Conservation (phyloP, 2,113 vertebrate genomes). For the Neogobius melanostomus region DNA sequence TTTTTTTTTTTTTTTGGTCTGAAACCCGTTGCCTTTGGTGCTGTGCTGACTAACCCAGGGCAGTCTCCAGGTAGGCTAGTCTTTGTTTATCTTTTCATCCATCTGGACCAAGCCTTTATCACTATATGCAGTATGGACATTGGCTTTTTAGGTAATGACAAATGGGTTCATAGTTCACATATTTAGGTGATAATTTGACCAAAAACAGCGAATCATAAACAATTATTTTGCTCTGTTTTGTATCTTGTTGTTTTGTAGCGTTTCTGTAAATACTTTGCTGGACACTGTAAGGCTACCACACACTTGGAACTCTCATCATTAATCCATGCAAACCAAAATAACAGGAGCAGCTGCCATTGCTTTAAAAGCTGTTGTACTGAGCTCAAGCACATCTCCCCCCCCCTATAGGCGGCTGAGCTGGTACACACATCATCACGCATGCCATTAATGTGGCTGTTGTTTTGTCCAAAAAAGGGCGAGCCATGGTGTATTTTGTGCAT, state of each 20-base stretch:
- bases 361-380: conserved; percentile 5
- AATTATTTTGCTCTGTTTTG: not conserved
- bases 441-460: not conserved
- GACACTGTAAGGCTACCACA: not conserved
- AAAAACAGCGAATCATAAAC: not conserved
- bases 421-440: not conserved
- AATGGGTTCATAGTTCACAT: not conserved
- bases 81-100: conserved; percentile 6
- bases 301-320: conserved; percentile 32
- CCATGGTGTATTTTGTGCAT: not conserved
- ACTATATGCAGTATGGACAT: not conserved
- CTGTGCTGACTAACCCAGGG: conserved; percentile 23
- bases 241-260: not conserved
- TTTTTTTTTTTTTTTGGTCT: conserved; percentile 12
- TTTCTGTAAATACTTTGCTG: not conserved
- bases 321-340: conserved; percentile 61
- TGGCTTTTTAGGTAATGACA: not conserved
- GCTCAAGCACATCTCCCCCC: not conserved
- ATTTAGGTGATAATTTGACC: not conserved
- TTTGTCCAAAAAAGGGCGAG: not conserved
- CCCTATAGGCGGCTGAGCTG: not conserved
- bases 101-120: conserved; percentile 13
- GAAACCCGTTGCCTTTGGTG: conserved; percentile 33
- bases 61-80: conserved; percentile 31
- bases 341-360: conserved; percentile 15